phyloP scores from a whole-genome alignment of 2,797 vertebrate genomes.

The Hypotaenidia okinawae region DNA sequence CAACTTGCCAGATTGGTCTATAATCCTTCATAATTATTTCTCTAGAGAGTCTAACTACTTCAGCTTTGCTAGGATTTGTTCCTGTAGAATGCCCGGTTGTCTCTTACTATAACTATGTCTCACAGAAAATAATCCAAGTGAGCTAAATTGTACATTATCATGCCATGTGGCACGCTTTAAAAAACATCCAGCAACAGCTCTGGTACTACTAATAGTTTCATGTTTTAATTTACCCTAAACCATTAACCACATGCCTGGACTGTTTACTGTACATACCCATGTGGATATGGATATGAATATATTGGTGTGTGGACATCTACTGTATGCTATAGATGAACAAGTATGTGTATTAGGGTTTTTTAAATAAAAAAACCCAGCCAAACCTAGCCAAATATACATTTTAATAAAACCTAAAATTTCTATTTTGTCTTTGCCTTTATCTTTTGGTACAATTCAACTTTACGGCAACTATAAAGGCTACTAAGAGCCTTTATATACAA shows the following conservation, averaged over 20 bases:
- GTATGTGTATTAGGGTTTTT: neutral
- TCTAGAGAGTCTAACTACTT: neutral
- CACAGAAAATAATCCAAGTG: neutral
- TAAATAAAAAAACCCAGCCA: neutral
- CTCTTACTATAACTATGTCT: neutral
- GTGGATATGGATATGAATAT: neutral
- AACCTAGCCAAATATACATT: neutral
- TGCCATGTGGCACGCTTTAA: neutral
- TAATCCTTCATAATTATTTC: slow-evolving; percentile 46
- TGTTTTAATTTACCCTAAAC: neutral
- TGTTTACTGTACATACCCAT: neutral
- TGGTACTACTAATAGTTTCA: neutral
- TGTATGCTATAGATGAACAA: neutral
- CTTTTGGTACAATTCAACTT: neutral
- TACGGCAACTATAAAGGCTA: neutral
- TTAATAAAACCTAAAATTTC: neutral
- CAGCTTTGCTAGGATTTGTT: slow-evolving; percentile 17
- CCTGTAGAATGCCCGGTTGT: neutral
- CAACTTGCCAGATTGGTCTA: neutral
- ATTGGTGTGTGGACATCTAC: neutral
- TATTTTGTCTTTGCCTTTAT: neutral
- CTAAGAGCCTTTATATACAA: neutral
- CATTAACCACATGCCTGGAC: neutral
- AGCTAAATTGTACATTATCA: neutral
- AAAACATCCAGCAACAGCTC: neutral